Conservation (phyloP, 2,888 invertebrate genomes). For the Oxystoma pomonae region DNA sequence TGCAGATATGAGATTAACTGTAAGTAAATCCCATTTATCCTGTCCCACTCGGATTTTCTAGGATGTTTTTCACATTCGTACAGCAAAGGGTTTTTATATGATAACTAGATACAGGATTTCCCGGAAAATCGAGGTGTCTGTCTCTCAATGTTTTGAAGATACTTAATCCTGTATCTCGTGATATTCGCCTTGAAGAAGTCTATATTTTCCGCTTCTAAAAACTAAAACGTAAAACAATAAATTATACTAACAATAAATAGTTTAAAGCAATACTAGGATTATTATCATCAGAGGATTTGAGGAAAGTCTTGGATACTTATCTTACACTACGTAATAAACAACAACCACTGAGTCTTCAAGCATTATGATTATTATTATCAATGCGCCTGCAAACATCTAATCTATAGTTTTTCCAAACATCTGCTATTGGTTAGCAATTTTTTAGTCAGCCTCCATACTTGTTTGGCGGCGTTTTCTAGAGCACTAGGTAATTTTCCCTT, state of each 20-base stretch:
- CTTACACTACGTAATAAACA: no score
- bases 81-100: constrained; percentile 69
- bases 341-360: no score
- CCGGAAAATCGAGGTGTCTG: constrained; percentile 69
- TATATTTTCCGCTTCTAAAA: constrained; percentile 74
- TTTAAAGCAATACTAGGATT: no score
- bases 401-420: constrained; percentile 71
- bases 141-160: constrained; percentile 76
- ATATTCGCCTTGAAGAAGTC: constrained; percentile 63
- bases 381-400: no score
- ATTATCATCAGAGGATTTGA: no score
- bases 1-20: constrained; percentile 83
- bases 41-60: constrained; percentile 75
- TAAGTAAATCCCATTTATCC: constrained; percentile 76
- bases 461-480: constrained; percentile 76
- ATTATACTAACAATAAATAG: no score
- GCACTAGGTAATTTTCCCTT: constrained; percentile 73
- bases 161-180: constrained; percentile 69
- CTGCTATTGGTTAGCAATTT: constrained; percentile 76
- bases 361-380: no score
- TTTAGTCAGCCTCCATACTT: constrained; percentile 74
- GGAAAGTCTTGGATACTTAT: no score
- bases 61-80: constrained; percentile 89
- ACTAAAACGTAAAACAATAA: no score
- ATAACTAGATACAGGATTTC: constrained; percentile 74